A percentile compares a stretch with the other conserved stretches of the same genome.
Conservation (phyloP, 37 sponge, comb jelly and placozoan genomes). For the Petrosia ficiformis region DNA sequence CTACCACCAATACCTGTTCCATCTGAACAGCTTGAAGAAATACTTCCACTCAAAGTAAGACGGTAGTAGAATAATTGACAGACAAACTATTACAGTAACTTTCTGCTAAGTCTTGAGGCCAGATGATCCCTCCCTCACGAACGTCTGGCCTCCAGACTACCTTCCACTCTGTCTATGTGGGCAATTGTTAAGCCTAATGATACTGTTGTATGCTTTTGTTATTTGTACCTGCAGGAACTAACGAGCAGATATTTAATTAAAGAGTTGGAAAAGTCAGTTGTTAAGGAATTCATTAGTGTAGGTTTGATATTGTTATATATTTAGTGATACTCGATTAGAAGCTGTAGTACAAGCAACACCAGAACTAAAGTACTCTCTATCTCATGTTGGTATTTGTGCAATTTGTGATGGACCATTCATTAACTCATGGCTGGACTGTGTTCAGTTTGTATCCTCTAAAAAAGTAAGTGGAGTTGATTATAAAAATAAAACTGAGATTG, state of each 20-base stretch:
- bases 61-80: no score
- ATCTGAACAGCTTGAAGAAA: slow-evolving; percentile 39
- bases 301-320: no score
- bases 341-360: not conserved
- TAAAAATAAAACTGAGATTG: no score
- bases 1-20: slow-evolving; percentile 62
- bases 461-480: slow-evolving; percentile 14
- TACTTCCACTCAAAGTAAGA: slow-evolving; percentile 43
- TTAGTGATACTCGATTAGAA: slow-evolving; percentile 10
- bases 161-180: no score
- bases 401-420: slow-evolving; percentile 59
- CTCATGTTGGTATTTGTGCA: slow-evolving; percentile 47
- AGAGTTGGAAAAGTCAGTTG: not conserved
- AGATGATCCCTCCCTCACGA: no score
- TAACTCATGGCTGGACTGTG: slow-evolving; percentile 74
- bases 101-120: no score
- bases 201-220: not conserved
- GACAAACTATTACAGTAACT: no score
- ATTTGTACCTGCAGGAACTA: not conserved
- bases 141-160: no score
- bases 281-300: no score
- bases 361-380: slow-evolving; percentile 1
- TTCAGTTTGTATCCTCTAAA: slow-evolving; percentile 33
- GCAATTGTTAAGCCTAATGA: no score
- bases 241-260: not conserved